Evolutionary conservation across 2,797 vertebrate species (phyloP), one percentile per base, ranked within the genome.

Genomic region (Vireo griseus): DNA sequence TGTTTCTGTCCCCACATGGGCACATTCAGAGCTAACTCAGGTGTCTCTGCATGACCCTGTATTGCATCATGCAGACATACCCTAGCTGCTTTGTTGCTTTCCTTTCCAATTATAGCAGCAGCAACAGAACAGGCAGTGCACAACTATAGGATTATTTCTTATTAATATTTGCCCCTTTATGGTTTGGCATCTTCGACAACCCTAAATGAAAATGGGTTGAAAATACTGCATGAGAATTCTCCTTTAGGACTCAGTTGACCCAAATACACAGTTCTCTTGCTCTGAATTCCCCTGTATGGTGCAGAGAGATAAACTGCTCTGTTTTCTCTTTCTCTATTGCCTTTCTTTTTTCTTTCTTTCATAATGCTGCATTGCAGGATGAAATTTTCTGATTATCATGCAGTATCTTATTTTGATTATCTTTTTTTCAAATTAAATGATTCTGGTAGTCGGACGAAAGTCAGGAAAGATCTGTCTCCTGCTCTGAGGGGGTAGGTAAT

Each of bases 201-300:
- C 44, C 28, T 50, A 8, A 25, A 79, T 16, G 52, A 96, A 97
- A 96, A 95, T 61, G 76, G 71, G 91, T 90, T 96, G 95, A 93
- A 96, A 94, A 94, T 88, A 90, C 76, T 66, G 94, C 94, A 95
- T 29, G 68, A 67, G 80, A 94, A 94, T 94, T 96, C 87, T 96
- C 91, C 96, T 97, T 91, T 89, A 97, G 95, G 97, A 97, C 77
- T 95, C 73, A 68, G 81, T 2, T 97, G 97, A 97, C 96, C 96
- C 96, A 97, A 97, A 97, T 97, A 95, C 92, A 96, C 95, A 92
- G 47, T 95, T 94, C 87, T 91, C 55, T 72, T 86, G 87, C 87
- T 95, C 93, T 90, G 72, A 92, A 94, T 97, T 96, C 67, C 59
- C 33, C 44, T 83, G 33, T 44, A 78, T 54, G 92, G 86, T 67